These are phyloP conservation scores for Boleophthalmus pectinirostris DNA, from an alignment of 2,113 vertebrate species.

Conservation along the genomic window DNA sequence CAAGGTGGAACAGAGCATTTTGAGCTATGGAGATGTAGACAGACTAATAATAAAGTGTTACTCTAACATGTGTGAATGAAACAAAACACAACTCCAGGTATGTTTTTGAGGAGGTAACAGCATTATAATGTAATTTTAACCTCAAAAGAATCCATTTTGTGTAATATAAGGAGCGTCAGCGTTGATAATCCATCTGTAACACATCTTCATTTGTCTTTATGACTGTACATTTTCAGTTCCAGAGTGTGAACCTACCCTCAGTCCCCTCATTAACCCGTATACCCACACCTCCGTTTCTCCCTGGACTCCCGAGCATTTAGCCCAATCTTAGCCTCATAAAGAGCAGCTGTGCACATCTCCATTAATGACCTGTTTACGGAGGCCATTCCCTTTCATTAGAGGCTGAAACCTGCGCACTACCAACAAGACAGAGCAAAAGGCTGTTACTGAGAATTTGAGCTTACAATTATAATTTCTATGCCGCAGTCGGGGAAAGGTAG, in stretches of 20 bases:
- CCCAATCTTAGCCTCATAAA: conserved; percentile 16
- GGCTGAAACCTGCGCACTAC: neutral
- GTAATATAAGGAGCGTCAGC: too few relatives aligned
- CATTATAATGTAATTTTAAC: too few relatives aligned
- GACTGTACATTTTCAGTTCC: neutral
- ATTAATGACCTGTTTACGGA: conserved; percentile 20
- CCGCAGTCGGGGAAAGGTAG: neutral
- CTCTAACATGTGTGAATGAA: too few relatives aligned
- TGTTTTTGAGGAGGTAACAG: too few relatives aligned
- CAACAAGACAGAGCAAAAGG: neutral
- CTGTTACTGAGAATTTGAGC: neutral
- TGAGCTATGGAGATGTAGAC: too few relatives aligned
- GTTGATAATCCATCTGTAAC: neutral
- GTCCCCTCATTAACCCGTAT: conserved; percentile 12
- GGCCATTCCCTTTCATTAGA: neutral
- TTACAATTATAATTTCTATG: neutral
- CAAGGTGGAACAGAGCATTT: too few relatives aligned
- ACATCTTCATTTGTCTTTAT: neutral
- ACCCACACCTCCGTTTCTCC: conserved; percentile 44
- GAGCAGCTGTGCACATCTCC: conserved; percentile 10
- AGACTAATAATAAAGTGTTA: too few relatives aligned
- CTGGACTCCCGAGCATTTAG: conserved; percentile 25
- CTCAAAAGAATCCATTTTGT: too few relatives aligned
- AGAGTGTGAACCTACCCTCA: conserved; percentile 16
- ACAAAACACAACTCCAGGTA: too few relatives aligned